A percentile compares a stretch with the other conserved stretches of the same genome.
These are phyloP conservation scores for Aphelocoma coerulescens DNA, from an alignment of 2,113 vertebrate genomes.

Conservation along the genomic window DNA sequence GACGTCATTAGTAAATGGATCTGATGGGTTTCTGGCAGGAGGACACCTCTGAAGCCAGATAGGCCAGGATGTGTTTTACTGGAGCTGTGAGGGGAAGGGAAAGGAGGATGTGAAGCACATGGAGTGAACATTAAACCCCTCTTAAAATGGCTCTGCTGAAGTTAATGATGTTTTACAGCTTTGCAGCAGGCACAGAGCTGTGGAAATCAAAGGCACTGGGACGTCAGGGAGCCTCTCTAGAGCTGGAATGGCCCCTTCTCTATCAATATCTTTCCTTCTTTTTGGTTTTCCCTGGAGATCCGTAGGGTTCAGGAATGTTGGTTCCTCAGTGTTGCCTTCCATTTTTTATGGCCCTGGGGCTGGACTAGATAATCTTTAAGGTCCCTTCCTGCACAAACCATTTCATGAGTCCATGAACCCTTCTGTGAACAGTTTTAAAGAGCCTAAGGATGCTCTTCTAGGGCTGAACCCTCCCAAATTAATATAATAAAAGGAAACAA, in stretches of 20 bases:
- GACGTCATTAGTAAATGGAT: neutral
- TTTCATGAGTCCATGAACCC: neutral
- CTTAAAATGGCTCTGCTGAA: neutral
- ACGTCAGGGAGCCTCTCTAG: neutral
- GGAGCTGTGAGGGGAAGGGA: neutral
- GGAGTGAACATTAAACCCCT: neutral
- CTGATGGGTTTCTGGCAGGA: constrained; percentile 28
- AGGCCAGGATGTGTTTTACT: neutral
- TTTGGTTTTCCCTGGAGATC: neutral
- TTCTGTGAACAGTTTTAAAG: neutral
- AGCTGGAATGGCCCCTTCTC: neutral
- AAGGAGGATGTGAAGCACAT: neutral
- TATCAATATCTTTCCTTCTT: neutral
- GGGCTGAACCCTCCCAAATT: neutral
- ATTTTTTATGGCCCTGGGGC: neutral
- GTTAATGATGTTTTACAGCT: neutral
- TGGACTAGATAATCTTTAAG: neutral
- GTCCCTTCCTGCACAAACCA: neutral
- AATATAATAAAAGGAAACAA: neutral
- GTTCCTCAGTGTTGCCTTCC: neutral
- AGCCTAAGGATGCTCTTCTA: neutral
- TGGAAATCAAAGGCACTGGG: neutral
- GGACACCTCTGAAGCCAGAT: neutral
- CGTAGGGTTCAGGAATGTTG: neutral
- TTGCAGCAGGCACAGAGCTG: neutral